Evolutionary conservation across 2,113 vertebrate species (phyloP).

Genomic region (Amblyornis subalaris): DNA sequence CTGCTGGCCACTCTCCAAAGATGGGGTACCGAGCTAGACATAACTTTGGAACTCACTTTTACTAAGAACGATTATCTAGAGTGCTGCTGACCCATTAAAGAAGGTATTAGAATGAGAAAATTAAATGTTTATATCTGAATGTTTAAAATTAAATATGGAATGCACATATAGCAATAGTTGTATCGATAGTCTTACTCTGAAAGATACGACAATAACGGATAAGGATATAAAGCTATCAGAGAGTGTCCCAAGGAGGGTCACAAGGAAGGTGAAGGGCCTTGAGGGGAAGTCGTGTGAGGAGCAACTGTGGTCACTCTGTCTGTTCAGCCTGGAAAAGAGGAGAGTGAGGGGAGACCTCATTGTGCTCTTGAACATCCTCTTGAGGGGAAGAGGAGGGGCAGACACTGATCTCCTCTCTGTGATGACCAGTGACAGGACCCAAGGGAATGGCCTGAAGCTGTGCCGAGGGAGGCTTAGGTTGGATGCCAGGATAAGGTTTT

Average conservation of each 20-base stretch:
- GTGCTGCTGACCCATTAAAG: not conserved
- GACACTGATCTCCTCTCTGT: not conserved
- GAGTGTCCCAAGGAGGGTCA: not conserved
- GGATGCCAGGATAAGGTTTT: not conserved
- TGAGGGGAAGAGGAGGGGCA: not conserved
- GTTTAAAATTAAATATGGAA: not conserved
- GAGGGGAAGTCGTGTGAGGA: not conserved
- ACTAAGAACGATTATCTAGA: not conserved
- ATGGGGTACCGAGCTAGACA: not conserved
- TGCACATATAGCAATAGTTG: not conserved
- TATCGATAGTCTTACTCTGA: not conserved
- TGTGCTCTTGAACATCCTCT: not conserved
- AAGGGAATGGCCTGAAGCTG: rapidly evolving
- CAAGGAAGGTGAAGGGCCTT: not conserved
- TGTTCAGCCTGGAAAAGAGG: not conserved
- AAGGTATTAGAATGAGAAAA: not conserved
- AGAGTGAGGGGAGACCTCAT: not conserved
- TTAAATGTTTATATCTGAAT: not conserved
- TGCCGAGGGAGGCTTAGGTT: not conserved
- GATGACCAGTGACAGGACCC: not conserved
- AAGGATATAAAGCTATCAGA: not conserved
- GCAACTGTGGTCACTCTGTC: not conserved
- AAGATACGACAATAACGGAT: not conserved
- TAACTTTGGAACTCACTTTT: not conserved
- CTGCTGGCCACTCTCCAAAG: not conserved